phyloP scores from a whole-genome alignment of 1,140 invertebrate species.

The Heterodera schachtii region DNA sequence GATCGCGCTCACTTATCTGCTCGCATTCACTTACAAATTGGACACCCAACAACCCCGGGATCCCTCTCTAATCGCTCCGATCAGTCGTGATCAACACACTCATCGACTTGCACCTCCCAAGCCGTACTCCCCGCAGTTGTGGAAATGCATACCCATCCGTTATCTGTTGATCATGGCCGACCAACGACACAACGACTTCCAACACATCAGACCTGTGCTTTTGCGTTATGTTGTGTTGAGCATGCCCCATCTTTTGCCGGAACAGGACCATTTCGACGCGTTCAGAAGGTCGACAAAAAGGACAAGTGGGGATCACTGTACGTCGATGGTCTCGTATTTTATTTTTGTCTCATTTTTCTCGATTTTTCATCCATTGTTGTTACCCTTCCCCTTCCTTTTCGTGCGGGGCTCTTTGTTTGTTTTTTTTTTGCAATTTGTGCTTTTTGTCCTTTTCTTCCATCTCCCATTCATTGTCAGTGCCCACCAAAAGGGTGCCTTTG shows the following conservation, averaged over 20 bases:
- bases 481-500: background rate
- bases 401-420: background rate
- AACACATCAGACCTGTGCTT: slow-evolving; percentile 37
- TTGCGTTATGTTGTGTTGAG: slow-evolving; percentile 35
- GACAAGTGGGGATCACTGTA: background rate
- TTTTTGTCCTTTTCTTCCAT: background rate
- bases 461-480: background rate
- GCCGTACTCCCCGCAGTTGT: slow-evolving; percentile 45
- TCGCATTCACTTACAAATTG: slow-evolving; percentile 47
- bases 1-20: slow-evolving; percentile 41
- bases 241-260: slow-evolving; percentile 48
- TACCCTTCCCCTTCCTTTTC: background rate
- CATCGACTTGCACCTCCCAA: background rate
- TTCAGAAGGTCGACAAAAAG: slow-evolving; percentile 9
- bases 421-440: slow-evolving; percentile 1
- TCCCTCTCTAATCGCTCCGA: background rate
- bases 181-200: slow-evolving; percentile 41
- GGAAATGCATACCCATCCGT: slow-evolving; percentile 49
- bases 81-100: background rate
- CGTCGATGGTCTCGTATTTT: no score
- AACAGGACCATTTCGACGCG: slow-evolving; percentile 24
- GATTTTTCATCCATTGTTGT: no score
- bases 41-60: slow-evolving; percentile 18
- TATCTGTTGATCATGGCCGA: slow-evolving; percentile 42
- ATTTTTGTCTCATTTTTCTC: no score